These are phyloP conservation scores for Astyanax mexicanus DNA, from an alignment of 2,797 vertebrate species.

Conservation along the genomic window DNA sequence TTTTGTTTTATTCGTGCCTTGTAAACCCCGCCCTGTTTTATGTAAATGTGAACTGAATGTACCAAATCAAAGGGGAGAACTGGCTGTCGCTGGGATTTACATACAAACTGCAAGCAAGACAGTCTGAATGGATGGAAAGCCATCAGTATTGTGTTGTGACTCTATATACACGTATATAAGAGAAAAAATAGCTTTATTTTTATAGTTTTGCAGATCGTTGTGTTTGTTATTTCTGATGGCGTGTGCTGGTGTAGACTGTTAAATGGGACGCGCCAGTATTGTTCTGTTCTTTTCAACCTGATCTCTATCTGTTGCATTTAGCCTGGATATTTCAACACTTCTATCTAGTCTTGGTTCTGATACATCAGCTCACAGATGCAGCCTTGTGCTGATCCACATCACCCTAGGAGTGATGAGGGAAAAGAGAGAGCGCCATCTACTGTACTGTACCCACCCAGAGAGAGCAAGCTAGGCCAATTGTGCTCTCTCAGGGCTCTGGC, in stretches of 20 bases:
- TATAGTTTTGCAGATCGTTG: background rate
- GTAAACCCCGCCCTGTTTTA: conserved; percentile 30
- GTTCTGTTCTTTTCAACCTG: too few relatives aligned
- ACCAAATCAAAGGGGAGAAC: conserved; percentile 29
- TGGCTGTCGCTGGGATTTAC: conserved; percentile 5
- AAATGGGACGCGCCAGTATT: background rate
- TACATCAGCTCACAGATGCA: too few relatives aligned
- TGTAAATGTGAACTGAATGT: conserved; percentile 36
- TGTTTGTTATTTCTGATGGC: background rate
- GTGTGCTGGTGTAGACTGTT: background rate
- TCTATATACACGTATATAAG: background rate
- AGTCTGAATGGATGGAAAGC: background rate
- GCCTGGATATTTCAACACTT: too few relatives aligned
- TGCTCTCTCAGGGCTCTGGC: too few relatives aligned
- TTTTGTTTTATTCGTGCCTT: conserved; percentile 63
- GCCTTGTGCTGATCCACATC: too few relatives aligned
- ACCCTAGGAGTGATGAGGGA: too few relatives aligned
- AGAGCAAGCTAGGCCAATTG: too few relatives aligned
- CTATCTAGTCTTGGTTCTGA: too few relatives aligned
- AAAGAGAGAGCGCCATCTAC: too few relatives aligned
- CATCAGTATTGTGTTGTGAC: background rate
- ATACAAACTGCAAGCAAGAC: background rate
- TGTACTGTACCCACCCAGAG: too few relatives aligned
- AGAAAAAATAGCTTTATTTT: background rate
- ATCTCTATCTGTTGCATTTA: too few relatives aligned